Conservation (phyloP, 2,888 invertebrate genomes). For the Epinotia bilunana region DNA sequence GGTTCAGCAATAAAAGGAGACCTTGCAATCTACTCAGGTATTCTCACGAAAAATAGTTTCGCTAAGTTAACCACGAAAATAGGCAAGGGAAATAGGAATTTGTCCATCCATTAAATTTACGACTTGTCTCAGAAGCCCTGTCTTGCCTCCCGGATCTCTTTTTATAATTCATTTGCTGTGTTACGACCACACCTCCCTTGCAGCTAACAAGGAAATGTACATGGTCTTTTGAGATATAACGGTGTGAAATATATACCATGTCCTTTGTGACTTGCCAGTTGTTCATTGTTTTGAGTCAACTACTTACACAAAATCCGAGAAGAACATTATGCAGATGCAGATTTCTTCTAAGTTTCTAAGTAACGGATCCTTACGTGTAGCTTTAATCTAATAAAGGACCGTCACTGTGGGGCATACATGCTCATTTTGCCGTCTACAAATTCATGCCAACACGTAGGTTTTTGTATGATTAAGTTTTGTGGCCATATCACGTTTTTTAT, state of each 20-base stretch:
- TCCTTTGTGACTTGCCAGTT: not conserved
- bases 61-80: slow-evolving; percentile 74
- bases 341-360: no score
- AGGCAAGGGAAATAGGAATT: slow-evolving; percentile 79
- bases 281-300: not conserved
- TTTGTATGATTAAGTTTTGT: no score
- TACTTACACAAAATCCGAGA: not conserved
- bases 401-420: no score
- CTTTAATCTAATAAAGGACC: no score
- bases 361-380: no score
- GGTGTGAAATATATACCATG: slow-evolving; percentile 18
- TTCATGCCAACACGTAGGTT: no score
- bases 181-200: slow-evolving; percentile 64
- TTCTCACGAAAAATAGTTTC: slow-evolving; percentile 61
- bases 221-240: slow-evolving; percentile 32
- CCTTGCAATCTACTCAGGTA: slow-evolving; percentile 40
- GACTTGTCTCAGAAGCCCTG: slow-evolving; percentile 79
- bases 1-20: slow-evolving; percentile 23
- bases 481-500: no score
- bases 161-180: slow-evolving; percentile 83
- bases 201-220: slow-evolving; percentile 41
- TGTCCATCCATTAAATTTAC: slow-evolving; percentile 83
- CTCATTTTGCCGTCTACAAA: no score
- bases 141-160: slow-evolving; percentile 74
- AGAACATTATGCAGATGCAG: not conserved